Evolutionary conservation across 2,797 vertebrate species (phyloP).

Genomic region (Coracias cyanogaster): DNA sequence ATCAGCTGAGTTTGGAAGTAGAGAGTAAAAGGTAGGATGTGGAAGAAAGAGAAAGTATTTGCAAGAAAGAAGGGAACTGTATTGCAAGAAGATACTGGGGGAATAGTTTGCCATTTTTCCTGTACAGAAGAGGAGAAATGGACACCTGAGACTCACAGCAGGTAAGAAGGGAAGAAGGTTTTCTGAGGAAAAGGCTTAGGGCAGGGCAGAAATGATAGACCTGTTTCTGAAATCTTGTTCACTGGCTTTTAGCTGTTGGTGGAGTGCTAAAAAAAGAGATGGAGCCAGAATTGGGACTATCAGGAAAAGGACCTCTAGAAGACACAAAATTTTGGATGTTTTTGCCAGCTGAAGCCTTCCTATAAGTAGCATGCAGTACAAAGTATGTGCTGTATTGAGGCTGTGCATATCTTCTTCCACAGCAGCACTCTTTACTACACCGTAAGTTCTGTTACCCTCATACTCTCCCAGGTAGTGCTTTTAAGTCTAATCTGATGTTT

Average conservation of each 20-base stretch:
- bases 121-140: background rate
- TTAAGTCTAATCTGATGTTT: background rate
- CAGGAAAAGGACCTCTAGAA: background rate
- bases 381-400: background rate
- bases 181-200: background rate
- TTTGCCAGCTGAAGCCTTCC: background rate
- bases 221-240: background rate
- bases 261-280: background rate
- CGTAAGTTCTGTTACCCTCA: background rate
- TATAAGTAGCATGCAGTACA: fast-evolving
- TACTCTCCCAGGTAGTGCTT: background rate
- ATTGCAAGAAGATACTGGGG: background rate
- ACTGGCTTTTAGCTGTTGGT: background rate
- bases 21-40: background rate
- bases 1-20: background rate
- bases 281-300: background rate
- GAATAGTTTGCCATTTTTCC: background rate
- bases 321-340: background rate
- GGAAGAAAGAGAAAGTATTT: background rate
- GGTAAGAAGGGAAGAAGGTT: background rate
- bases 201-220: background rate
- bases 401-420: background rate
- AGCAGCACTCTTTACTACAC: background rate
- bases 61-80: background rate
- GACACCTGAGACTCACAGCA: background rate